A percentile compares a stretch with the other conserved stretches of the same genome.
phyloP scores from a whole-genome alignment of 1,140 invertebrate species.

The Spodoptera litura region DNA sequence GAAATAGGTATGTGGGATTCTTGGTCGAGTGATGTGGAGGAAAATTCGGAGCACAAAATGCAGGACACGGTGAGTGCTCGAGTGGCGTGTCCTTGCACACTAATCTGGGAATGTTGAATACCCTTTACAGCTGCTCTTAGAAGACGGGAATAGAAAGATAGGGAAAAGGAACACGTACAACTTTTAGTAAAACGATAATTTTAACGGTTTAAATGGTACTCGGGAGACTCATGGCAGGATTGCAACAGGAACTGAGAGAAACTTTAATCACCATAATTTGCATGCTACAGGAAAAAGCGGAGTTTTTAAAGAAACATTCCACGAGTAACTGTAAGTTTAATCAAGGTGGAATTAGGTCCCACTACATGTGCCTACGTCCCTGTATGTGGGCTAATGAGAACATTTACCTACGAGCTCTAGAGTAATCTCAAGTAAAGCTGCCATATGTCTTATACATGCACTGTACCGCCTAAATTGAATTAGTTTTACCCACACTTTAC shows the following conservation, averaged over 20 bases:
- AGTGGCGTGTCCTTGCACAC: conserved; percentile 18
- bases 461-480: conserved; percentile 15
- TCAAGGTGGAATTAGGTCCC: conserved; percentile 16
- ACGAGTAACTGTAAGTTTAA: conserved; percentile 28
- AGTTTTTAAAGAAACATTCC: conserved; percentile 23
- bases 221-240: background rate
- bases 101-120: conserved; percentile 3
- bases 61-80: background rate
- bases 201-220: background rate
- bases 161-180: background rate
- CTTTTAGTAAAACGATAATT: background rate
- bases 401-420: conserved; percentile 15
- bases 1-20: conserved; percentile 17
- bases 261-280: conserved; percentile 18
- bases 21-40: conserved; percentile 1
- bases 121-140: background rate
- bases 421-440: conserved; percentile 8
- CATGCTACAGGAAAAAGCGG: background rate
- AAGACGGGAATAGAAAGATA: background rate
- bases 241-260: background rate
- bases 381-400: conserved; percentile 30
- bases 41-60: background rate
- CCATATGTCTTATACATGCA: background rate
- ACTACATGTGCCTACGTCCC: conserved; percentile 8
- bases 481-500: conserved; percentile 31